Evolutionary conservation across 2,113 vertebrate genomes (phyloP).

Genomic region (Acinonyx jubatus): DNA sequence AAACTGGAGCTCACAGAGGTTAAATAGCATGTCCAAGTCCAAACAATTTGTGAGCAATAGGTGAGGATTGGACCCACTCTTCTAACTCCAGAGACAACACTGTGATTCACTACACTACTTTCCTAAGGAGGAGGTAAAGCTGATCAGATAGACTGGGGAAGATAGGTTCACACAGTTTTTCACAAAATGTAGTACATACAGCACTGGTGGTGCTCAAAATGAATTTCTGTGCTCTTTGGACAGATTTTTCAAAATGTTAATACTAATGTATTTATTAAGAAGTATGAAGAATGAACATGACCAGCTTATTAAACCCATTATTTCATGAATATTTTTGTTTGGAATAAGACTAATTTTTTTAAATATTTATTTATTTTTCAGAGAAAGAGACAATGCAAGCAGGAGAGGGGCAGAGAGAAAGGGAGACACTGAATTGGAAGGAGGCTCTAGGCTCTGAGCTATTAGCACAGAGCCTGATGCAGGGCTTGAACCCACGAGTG

Average conservation of each 20-base stretch:
- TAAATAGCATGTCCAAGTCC: background rate
- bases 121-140: background rate
- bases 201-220: background rate
- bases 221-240: background rate
- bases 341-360: background rate
- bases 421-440: no score
- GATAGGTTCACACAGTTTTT: background rate
- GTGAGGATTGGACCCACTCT: background rate
- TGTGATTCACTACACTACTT: background rate
- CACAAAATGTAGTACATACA: background rate
- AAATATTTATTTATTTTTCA: no score
- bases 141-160: background rate
- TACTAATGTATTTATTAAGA: background rate
- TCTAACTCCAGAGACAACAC: background rate
- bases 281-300: background rate
- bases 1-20: background rate
- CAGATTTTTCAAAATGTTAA: background rate
- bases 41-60: background rate
- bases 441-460: background rate
- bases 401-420: no score
- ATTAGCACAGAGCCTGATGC: no score
- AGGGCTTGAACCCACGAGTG: no score
- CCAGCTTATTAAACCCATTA: background rate
- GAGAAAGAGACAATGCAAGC: no score
- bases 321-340: background rate